Conservation (phyloP, 2,888 invertebrate species). For the Epirrhoe tristata region DNA sequence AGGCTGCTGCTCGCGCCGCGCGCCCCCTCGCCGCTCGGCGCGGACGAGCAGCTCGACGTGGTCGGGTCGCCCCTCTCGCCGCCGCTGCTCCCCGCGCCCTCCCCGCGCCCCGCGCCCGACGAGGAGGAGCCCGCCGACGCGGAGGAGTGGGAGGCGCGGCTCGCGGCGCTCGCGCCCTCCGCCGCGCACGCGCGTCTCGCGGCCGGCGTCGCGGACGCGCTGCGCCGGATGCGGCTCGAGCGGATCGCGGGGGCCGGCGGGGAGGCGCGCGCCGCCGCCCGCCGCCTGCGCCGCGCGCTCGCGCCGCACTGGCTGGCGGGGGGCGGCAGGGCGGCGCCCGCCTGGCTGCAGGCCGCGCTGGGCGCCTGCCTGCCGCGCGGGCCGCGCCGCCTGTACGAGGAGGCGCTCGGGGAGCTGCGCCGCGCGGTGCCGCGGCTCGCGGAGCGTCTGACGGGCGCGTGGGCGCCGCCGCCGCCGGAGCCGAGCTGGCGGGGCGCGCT, state of each 20-base stretch:
- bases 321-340: constrained; percentile 45
- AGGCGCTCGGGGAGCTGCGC: constrained; percentile 54
- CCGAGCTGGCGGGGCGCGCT: constrained; percentile 31
- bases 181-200: constrained; percentile 58
- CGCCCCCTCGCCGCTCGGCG: constrained; percentile 35
- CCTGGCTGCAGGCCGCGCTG: constrained; percentile 61
- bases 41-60: constrained; percentile 33
- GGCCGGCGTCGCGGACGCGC: constrained; percentile 48
- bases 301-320: constrained; percentile 30
- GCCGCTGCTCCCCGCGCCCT: constrained; percentile 32
- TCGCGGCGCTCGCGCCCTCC: constrained; percentile 56
- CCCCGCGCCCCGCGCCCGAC: constrained; percentile 28
- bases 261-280: constrained; percentile 51
- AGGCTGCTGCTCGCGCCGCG: constrained; percentile 41
- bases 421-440: constrained; percentile 58
- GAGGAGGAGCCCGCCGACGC: constrained; percentile 40
- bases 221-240: constrained; percentile 57
- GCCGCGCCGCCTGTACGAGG: constrained; percentile 55
- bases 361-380: constrained; percentile 50
- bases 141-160: constrained; percentile 59
- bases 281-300: constrained; percentile 52
- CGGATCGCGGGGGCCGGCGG: constrained; percentile 45
- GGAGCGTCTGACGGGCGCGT: constrained; percentile 49
- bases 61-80: constrained; percentile 25
- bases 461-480: constrained; percentile 29